phyloP scores from a whole-genome alignment of 1,140 invertebrate genomes.

The Bicyclus anynana region DNA sequence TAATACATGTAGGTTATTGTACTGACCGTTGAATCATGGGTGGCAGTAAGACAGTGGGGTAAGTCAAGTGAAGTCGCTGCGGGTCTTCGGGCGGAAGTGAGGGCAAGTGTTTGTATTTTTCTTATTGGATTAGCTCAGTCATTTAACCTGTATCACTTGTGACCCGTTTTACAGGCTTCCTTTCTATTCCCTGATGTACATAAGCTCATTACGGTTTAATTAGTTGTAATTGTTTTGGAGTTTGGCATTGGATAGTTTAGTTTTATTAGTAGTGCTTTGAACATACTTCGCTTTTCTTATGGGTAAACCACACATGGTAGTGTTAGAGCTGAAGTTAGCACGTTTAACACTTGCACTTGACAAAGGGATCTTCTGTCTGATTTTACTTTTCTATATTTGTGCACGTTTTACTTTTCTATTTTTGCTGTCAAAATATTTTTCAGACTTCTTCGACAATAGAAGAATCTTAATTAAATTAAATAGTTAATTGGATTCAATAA shows the following conservation, averaged over 20 bases:
- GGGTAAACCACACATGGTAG: too few relatives aligned
- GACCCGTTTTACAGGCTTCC: slow-evolving; percentile 71
- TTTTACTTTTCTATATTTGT: too few relatives aligned
- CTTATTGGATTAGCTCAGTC: slow-evolving; percentile 72
- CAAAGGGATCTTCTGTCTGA: too few relatives aligned
- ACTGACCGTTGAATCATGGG: slow-evolving; percentile 40
- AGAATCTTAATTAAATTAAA: too few relatives aligned
- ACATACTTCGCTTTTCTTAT: too few relatives aligned
- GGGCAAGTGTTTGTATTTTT: slow-evolving; percentile 73
- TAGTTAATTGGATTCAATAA: too few relatives aligned
- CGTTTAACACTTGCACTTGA: too few relatives aligned
- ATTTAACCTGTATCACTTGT: slow-evolving; percentile 72
- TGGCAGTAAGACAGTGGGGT: slow-evolving; percentile 71
- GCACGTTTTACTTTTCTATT: too few relatives aligned
- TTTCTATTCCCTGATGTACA: slow-evolving; percentile 49
- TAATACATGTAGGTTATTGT: slow-evolving; percentile 34
- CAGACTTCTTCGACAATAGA: too few relatives aligned
- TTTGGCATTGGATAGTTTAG: neutral
- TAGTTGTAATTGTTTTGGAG: slow-evolving; percentile 21
- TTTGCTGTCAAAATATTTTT: too few relatives aligned
- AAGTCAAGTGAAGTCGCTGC: slow-evolving; percentile 66
- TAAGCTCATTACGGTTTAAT: slow-evolving; percentile 35
- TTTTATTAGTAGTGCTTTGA: neutral
- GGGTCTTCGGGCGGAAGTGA: slow-evolving; percentile 71
- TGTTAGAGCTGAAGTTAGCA: too few relatives aligned